Evolutionary conservation across 2,888 invertebrate genomes (phyloP), one percentile per base, ranked within the genome.

Genomic region (Lysandra coridon): DNA sequence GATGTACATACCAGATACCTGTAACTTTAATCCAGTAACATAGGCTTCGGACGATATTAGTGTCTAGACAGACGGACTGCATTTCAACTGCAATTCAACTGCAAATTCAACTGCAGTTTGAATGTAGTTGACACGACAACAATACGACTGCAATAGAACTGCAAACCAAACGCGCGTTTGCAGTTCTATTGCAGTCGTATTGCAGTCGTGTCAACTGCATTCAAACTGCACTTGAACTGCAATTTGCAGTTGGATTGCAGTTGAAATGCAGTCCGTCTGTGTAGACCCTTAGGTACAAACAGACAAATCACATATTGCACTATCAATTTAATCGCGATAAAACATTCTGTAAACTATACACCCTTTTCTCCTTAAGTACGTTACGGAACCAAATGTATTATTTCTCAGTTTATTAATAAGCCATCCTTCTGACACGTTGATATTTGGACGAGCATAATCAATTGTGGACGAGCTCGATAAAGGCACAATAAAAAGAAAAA

Each of bases 361-460:
- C 49, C 49, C 49, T 57, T 17, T 57, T 40, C 5, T 44, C 33
- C 4, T 23, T 10, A 62, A 64, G 17, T 37, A 40, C 44, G 60
- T 64, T 69, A 62, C 64, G 64, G 69, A 78, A 69, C 69, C 78
- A 23, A 30, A 10, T 30, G 23, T 78, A 33, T 40, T 64, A 78
- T 57, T 3, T 78, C n/a, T 23, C 12, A 69, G 17, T 81, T 83
- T 84, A 84, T 85, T 86, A 87, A 86, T 87, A 88, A 87, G 87
- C 86, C 81, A 83, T 83, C 82, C 84, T 84, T 83, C 84, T 81
- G 83, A 85, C 84, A 83, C 83, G 83, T 83, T 85, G 86, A 86
- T 85, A 84, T 84, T 84, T 81, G 83, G 81, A 83, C 82, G 84
- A 80, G 81, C 81, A 77, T 81, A 83, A 83, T 83, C 83, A 83